Evolutionary conservation across 2,797 vertebrate genomes (phyloP).

Genomic region (Kryptopterus vitreolus): DNA sequence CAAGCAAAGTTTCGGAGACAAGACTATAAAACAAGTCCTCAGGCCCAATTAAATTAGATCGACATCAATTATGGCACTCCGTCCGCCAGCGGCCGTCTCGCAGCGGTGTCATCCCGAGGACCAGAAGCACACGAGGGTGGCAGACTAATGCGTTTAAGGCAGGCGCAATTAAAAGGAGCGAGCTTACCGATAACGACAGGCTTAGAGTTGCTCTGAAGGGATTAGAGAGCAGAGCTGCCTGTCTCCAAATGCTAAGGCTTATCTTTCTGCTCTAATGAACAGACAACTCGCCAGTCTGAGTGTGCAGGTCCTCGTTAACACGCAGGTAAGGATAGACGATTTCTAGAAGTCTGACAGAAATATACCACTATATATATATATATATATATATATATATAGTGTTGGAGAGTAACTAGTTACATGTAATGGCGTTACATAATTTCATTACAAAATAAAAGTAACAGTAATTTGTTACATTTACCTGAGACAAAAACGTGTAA

Average conservation of each 20-base stretch:
- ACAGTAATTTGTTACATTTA: too few relatives aligned
- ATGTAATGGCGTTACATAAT: too few relatives aligned
- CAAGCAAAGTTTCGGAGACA: conserved; percentile 49
- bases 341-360: not conserved
- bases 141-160: conserved; percentile 79
- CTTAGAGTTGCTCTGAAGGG: conserved; percentile 77
- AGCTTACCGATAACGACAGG: conserved; percentile 68
- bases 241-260: conserved; percentile 73
- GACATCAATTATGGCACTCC: conserved; percentile 66
- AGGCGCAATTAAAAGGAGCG: conserved; percentile 76
- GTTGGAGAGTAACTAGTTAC: not conserved
- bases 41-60: conserved; percentile 67
- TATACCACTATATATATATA: not conserved
- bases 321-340: conserved; percentile 63
- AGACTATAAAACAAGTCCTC: conserved; percentile 51
- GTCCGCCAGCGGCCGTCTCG: conserved; percentile 56
- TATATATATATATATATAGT: not conserved
- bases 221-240: conserved; percentile 75
- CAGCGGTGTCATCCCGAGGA: conserved; percentile 62
- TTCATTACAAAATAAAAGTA: too few relatives aligned
- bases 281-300: conserved; percentile 61
- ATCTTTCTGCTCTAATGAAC: conserved; percentile 69
- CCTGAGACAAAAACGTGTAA: too few relatives aligned
- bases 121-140: conserved; percentile 63
- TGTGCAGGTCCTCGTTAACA: conserved; percentile 69